Conservation (phyloP, 2,113 vertebrate genomes). For the Cynopterus brachyotis region DNA sequence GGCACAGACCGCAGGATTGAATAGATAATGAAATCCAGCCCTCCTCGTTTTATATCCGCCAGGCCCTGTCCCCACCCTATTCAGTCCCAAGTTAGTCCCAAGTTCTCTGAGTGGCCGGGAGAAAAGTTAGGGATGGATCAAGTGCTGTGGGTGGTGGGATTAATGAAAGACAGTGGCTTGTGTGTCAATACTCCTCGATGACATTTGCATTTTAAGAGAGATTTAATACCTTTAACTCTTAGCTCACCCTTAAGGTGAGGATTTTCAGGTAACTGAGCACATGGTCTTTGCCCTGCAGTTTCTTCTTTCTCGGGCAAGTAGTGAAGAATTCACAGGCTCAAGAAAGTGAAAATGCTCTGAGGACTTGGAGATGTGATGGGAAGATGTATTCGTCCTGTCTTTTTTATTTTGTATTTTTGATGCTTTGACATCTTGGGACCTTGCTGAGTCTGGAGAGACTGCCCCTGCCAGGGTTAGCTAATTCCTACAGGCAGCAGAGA, state of each 20-base stretch:
- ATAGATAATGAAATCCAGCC: background rate
- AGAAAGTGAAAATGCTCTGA: background rate
- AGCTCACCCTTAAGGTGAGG: background rate
- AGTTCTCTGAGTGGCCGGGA: background rate
- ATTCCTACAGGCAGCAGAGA: background rate
- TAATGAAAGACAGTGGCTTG: background rate
- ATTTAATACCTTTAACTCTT: background rate
- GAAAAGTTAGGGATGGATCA: conserved; percentile 28
- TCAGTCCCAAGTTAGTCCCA: background rate
- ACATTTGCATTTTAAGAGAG: background rate
- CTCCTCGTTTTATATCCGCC: background rate
- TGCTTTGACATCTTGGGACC: background rate
- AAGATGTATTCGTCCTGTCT: background rate
- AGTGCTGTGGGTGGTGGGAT: background rate
- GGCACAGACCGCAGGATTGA: background rate
- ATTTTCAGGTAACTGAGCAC: background rate
- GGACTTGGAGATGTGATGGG: background rate
- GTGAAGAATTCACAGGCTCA: background rate
- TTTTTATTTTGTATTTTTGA: background rate
- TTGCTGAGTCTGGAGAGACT: background rate
- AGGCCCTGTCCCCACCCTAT: fast-evolving
- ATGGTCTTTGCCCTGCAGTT: background rate
- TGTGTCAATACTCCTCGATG: background rate
- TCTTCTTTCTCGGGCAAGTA: background rate
- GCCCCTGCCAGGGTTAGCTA: background rate